A percentile compares a stretch with the other conserved stretches of the same genome.
These are phyloP conservation scores for Onchidella celtica DNA, from an alignment of 2,888 invertebrate species.

Conservation along the genomic window DNA sequence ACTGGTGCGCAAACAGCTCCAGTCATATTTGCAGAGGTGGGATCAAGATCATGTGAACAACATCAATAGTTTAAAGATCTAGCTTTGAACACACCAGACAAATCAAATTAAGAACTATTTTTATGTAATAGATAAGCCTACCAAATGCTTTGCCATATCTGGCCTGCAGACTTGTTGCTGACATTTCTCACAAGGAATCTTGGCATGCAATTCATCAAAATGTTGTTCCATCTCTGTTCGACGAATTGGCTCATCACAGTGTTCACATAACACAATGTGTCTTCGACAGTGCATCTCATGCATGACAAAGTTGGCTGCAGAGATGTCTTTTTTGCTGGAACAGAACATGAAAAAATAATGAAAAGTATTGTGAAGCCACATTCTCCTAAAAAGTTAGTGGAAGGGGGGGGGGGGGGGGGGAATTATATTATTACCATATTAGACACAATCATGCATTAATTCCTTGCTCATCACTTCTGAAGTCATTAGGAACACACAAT, in stretches of 20 bases:
- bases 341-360: not conserved
- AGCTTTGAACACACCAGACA: no score
- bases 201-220: slow-evolving; percentile 80
- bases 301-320: slow-evolving; percentile 85
- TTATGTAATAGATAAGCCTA: no score
- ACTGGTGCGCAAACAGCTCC: no score
- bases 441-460: no score
- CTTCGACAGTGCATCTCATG: slow-evolving; percentile 87
- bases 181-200: slow-evolving; percentile 81
- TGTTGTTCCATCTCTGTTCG: slow-evolving; percentile 84
- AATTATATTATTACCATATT: no score
- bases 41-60: no score
- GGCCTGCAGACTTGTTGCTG: slow-evolving; percentile 74
- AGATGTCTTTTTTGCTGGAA: slow-evolving; percentile 86
- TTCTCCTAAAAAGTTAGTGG: not conserved
- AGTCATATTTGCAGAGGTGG: no score
- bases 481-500: no score
- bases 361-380: not conserved
- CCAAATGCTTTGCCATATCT: slow-evolving; percentile 78
- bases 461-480: no score
- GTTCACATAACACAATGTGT: slow-evolving; percentile 85
- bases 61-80: no score
- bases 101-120: no score
- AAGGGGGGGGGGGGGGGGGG: no score
- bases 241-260: slow-evolving; percentile 86